Percentiles rank a stretch among this genome's conserved stretches.
Evolutionary conservation across 2,888 invertebrate species (phyloP).

Genomic region (Heteromurus nitidus): DNA sequence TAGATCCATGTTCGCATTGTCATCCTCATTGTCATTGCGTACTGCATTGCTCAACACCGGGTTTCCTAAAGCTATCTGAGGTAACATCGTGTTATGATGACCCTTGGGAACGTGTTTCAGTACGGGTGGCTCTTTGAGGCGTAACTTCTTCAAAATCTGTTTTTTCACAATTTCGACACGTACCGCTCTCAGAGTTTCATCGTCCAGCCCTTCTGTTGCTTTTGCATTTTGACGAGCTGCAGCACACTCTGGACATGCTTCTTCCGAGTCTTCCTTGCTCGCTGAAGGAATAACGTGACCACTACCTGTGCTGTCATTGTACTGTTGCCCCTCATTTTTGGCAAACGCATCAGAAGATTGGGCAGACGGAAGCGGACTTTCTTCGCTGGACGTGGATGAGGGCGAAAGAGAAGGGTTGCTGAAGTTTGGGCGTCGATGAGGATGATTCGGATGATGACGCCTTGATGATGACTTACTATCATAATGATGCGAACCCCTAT

Average conservation of each 20-base stretch:
- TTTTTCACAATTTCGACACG: conserved; percentile 89
- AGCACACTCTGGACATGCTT: conserved; percentile 49
- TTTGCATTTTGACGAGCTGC: conserved; percentile 43
- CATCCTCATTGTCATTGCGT: conserved; percentile 78
- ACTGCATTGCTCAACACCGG: conserved; percentile 73
- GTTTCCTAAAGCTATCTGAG: conserved; percentile 84
- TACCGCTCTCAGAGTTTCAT: conserved; percentile 79
- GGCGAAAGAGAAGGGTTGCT: too few relatives aligned
- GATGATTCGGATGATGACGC: conserved; percentile 51
- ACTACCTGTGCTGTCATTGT: background rate
- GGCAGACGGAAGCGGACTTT: background rate
- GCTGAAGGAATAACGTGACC: background rate
- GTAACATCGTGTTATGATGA: conserved; percentile 78
- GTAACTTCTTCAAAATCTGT: conserved; percentile 87
- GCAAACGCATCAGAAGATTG: too few relatives aligned
- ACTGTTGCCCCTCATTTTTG: too few relatives aligned
- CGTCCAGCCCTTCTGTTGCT: conserved; percentile 15
- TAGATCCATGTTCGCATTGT: conserved; percentile 77
- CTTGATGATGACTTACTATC: too few relatives aligned
- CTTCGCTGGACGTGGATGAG: conserved; percentile 2
- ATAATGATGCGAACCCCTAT: conserved; percentile 27
- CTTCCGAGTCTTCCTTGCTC: conserved; percentile 25
- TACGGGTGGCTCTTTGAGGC: conserved; percentile 83
- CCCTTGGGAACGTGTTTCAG: conserved; percentile 76
- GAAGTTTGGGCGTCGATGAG: background rate